Base-by-base conservation (phyloP, 2,113 vertebrate genomes). In the Scytalopus superciliaris region DNA sequence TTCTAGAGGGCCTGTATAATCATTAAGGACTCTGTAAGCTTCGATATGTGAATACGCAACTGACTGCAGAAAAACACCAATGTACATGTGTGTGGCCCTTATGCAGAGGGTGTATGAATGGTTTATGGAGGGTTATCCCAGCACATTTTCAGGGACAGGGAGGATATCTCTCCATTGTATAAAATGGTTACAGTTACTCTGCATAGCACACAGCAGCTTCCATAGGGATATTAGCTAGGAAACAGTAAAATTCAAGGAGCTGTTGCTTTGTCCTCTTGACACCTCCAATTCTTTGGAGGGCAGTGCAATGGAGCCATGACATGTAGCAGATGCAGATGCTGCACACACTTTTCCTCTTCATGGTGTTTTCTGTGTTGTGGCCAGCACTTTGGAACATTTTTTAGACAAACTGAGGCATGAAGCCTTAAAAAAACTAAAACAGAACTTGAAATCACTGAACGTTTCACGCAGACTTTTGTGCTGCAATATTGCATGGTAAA, bases 351-450 rank as follows among this genome's bases (percentile, higher is more conserved):
- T 66, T 87, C 42, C 44, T 89, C 40, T 70, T 75, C 42, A 73
- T 23, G 30, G 25, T 90, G 52, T 82, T 56, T 56, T 62, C 60
- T 78, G 44, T 95, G 60, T 87, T 68, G 52, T 68, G 62, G 62
- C 72, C 67, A 89, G 70, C 73, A 80, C 63, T 87, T 83, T 35
- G 57, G 37, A 92, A 45, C 68, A 42, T 90, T 95, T 96, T 89
- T 81, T 75, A 88, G 86, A 94, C 69, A 94, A 74, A 70, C 35
- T 15, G 77, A 93, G 77, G 60, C 77, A 72, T 22, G 23, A 84
- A 68, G 86, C 64, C 88, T 94, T 93, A 90, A 74, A 94, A 88
- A n/a, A n/a, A n/a, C 19, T 76, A 33, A 88, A 92, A 72, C n/a
- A 90, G 47, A 84, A 84, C 73, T 93, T 92, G 75, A 87, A 93